A percentile compares a stretch with the other conserved stretches of the same genome.
These are phyloP conservation scores for Agonopterix alstromeriana DNA, from an alignment of 2,888 invertebrate species.

Conservation along the genomic window DNA sequence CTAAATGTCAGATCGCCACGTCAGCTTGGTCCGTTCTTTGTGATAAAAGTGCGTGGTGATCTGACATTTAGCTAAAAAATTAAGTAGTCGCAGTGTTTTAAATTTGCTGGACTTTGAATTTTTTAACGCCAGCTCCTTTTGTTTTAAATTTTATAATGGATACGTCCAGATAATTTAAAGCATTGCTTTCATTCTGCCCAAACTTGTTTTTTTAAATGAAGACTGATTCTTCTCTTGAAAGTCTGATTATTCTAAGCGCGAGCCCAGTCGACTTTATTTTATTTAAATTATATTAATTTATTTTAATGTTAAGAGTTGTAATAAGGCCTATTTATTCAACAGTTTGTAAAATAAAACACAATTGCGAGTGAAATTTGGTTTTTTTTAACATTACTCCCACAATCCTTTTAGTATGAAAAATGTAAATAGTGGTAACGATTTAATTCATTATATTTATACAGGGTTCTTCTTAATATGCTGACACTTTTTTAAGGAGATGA, in stretches of 20 bases:
- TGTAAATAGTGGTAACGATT: too few species aligned
- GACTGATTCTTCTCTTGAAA: conserved; percentile 51
- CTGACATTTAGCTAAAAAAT: conserved; percentile 64
- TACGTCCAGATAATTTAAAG: conserved; percentile 41
- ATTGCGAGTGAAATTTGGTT: conserved; percentile 23
- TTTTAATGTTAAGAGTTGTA: conserved; percentile 46
- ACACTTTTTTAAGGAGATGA: too few species aligned
- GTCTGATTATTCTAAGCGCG: conserved; percentile 50
- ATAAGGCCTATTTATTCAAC: conserved; percentile 70
- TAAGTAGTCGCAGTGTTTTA: conserved; percentile 52
- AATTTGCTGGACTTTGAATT: conserved; percentile 34
- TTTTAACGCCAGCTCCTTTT: background rate
- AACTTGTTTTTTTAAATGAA: conserved; percentile 33
- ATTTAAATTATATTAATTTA: conserved; percentile 48
- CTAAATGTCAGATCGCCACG: conserved; percentile 73
- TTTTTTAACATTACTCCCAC: background rate
- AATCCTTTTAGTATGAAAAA: too few species aligned
- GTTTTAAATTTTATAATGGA: background rate
- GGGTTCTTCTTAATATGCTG: too few species aligned
- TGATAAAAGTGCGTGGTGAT: conserved; percentile 44
- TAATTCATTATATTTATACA: too few species aligned
- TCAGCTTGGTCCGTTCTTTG: conserved; percentile 49
- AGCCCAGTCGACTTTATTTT: conserved; percentile 70
- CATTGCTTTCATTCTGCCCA: conserved; percentile 34
- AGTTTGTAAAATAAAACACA: conserved; percentile 51